phyloP scores from a whole-genome alignment of 2,113 vertebrate genomes.

The Seriola rivoliana region DNA sequence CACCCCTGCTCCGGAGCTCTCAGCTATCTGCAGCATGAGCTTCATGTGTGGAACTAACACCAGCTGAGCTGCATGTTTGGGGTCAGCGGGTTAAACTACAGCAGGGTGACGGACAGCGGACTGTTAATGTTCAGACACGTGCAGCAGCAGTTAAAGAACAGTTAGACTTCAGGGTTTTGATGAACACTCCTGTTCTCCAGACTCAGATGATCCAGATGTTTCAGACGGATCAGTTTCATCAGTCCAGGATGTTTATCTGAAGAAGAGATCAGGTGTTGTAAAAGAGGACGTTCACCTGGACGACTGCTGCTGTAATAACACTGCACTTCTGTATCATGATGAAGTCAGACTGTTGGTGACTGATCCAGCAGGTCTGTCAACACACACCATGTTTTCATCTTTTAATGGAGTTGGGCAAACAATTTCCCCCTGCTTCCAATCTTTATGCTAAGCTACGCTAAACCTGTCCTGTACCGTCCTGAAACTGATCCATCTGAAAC shows the following conservation, averaged over 20 bases:
- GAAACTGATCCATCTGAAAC: neutral
- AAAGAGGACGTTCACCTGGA: too few species aligned
- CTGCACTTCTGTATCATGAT: too few species aligned
- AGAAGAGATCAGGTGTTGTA: too few species aligned
- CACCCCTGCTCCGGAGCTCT: neutral
- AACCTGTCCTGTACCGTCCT: neutral
- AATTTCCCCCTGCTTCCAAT: too few species aligned
- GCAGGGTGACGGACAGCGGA: neutral
- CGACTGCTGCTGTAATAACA: too few species aligned
- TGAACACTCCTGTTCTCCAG: neutral
- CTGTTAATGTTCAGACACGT: neutral
- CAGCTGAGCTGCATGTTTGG: conserved; percentile 9
- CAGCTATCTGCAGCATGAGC: conserved; percentile 24
- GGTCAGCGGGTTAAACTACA: neutral
- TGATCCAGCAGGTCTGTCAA: too few species aligned
- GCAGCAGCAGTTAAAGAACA: neutral
- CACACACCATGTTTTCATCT: too few species aligned
- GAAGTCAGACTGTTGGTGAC: too few species aligned
- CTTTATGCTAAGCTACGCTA: too few species aligned
- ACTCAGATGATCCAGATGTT: neutral
- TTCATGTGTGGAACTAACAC: conserved; percentile 43
- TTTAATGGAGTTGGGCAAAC: too few species aligned
- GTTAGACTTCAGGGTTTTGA: too few species aligned
- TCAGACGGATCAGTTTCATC: neutral
- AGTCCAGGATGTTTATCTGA: too few species aligned